A percentile compares a stretch with the other conserved stretches of the same genome.
phyloP scores from a whole-genome alignment of 2,797 vertebrate genomes.

The Mus spretus region DNA sequence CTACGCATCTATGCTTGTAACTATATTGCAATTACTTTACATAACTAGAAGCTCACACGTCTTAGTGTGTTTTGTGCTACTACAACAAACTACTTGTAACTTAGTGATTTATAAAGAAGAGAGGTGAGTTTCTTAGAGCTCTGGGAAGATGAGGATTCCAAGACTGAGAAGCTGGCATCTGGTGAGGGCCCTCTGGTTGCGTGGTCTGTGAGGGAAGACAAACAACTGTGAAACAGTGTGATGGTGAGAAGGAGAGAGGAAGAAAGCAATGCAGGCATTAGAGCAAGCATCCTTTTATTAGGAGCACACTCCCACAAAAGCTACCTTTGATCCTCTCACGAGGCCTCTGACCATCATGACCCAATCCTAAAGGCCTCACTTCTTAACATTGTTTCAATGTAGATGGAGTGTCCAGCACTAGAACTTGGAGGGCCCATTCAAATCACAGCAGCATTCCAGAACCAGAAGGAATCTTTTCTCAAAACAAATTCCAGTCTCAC shows the following conservation, averaged over 20 bases:
- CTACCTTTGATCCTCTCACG: background rate
- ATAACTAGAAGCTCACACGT: background rate
- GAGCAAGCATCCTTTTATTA: background rate
- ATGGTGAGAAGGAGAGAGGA: background rate
- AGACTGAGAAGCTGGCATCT: background rate
- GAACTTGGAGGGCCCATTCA: background rate
- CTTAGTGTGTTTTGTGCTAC: background rate
- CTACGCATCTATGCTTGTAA: background rate
- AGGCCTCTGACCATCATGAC: background rate
- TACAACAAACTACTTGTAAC: background rate
- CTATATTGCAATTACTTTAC: background rate
- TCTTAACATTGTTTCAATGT: background rate
- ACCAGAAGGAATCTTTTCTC: background rate
- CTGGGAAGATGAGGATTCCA: background rate
- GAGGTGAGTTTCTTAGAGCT: background rate
- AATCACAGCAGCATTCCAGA: slow-evolving; percentile 21
- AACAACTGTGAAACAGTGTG: background rate
- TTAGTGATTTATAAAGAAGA: background rate
- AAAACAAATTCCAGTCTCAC: slow-evolving; percentile 1
- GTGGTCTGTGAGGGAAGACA: background rate
- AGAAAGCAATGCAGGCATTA: background rate
- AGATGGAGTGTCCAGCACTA: background rate
- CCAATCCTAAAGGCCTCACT: background rate
- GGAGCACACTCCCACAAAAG: background rate
- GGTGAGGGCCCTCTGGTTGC: background rate